These are phyloP conservation scores for Drosophila hamatofila DNA, from an alignment of 2,888 invertebrate genomes.

Conservation along the genomic window DNA sequence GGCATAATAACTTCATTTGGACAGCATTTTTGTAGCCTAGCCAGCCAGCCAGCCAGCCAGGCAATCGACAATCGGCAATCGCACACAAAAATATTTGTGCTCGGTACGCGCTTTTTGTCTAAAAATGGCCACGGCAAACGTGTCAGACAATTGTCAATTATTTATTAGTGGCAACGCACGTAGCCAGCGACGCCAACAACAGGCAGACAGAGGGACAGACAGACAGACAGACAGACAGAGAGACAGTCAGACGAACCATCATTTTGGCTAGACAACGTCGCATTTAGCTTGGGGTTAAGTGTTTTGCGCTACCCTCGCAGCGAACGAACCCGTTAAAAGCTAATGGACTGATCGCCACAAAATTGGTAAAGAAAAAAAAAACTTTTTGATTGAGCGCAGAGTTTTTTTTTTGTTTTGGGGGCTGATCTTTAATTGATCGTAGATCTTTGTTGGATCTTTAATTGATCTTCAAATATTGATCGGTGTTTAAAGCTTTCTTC, in stretches of 20 bases:
- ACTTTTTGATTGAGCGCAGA: constrained; percentile 43
- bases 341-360: constrained; percentile 27
- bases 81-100: constrained; percentile 57
- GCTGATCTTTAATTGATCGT: constrained; percentile 3
- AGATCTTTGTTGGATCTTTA: constrained; percentile 2
- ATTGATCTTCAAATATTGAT: constrained; percentile 5
- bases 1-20: constrained; percentile 84
- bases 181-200: constrained; percentile 52
- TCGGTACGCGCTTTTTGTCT: constrained; percentile 67
- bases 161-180: constrained; percentile 80
- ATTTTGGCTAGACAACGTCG: constrained; percentile 57
- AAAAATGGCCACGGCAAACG: constrained; percentile 79
- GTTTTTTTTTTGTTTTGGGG: not conserved
- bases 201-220: not conserved
- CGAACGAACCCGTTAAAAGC: constrained; percentile 11
- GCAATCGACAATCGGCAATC: constrained; percentile 6
- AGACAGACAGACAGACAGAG: not conserved
- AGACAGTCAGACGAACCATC: not conserved
- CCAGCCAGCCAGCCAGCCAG: constrained; percentile 4
- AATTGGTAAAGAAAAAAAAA: constrained; percentile 28
- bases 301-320: constrained; percentile 39
- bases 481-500: not conserved
- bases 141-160: constrained; percentile 79
- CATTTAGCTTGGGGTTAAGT: constrained; percentile 56
- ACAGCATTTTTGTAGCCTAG: constrained; percentile 69